A percentile compares a stretch with the other conserved stretches of the same genome.
These are phyloP conservation scores for Diadema setosum DNA, from an alignment of 35 echinoderm and acorn worm species.

Conservation along the genomic window DNA sequence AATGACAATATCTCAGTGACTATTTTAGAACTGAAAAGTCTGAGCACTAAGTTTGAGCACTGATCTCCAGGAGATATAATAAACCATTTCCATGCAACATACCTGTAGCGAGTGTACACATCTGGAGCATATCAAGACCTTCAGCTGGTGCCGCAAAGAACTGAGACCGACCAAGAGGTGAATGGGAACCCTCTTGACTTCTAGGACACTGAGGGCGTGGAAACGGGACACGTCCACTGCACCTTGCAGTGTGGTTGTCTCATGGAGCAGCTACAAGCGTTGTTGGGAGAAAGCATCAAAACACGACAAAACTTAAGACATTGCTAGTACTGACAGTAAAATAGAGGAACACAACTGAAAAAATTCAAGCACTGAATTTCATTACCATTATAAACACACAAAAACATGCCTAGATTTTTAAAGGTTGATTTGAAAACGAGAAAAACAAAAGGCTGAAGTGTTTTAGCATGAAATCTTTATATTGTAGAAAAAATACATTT, in stretches of 20 bases:
- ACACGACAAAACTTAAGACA: background rate
- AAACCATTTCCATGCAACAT: too few species aligned
- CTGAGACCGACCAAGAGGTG: constrained; percentile 74
- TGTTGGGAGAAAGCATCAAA: background rate
- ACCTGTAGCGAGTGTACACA: constrained; percentile 82
- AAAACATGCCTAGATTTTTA: background rate
- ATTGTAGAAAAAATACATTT: too few species aligned
- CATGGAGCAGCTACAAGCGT: constrained; percentile 53
- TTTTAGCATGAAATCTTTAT: too few species aligned
- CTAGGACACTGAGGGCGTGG: constrained; percentile 47
- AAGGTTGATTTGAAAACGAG: background rate
- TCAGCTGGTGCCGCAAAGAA: constrained; percentile 53
- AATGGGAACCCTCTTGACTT: constrained; percentile 79
- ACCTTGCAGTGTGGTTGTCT: constrained; percentile 48
- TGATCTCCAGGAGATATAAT: too few species aligned
- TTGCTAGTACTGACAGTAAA: background rate
- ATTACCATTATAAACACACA: background rate
- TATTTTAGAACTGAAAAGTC: too few species aligned
- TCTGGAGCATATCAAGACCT: constrained; percentile 84
- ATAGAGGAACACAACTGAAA: too few species aligned
- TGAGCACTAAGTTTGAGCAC: too few species aligned
- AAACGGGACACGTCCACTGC: constrained; percentile 76
- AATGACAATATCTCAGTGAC: too few species aligned
- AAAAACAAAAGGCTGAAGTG: background rate
- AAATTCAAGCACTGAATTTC: too few species aligned